Evolutionary conservation across 2,888 invertebrate species (phyloP), one percentile per base, ranked within the genome.

Genomic region (Ochropleura plecta): DNA sequence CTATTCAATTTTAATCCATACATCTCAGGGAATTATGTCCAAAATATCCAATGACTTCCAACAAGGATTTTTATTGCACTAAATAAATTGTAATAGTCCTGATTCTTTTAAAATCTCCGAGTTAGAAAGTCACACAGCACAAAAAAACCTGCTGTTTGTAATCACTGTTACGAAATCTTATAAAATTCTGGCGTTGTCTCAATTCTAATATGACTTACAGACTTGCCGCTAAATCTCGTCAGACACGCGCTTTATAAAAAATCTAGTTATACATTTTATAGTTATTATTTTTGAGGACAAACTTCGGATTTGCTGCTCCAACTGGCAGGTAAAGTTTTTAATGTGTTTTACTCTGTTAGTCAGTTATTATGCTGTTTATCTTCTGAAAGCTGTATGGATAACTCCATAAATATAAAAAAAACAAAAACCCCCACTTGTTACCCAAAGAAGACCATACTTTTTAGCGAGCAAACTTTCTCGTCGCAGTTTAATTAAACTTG

Each of bases 61-160:
- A 59, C 30, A 16, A 12, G 30, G 8, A 40, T 59, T 57, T 63
- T 20, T 46, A 20, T 46, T 63, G 20, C 20, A 55, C 55, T 20
- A 2, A 20, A 55, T 55, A 40, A 20, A 59, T 46, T 66, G 2
- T 8, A 55, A 70, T 48, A 51, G n/a, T 40, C 14, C 8, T 42
- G 46, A 44, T 57, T 59, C 48, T n/a, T 51, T 69, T 57, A 53
- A 66, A 80, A 70, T 55, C 12, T 55, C 49, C 72, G 18, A 68
- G 70, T 64, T 30, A 65, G 65, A 74, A 78, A 63, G 57, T 74
- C 20, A 59, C 16, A 55, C n/a, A 71, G 65, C 48, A 40, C 51
- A 78, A 53, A 40, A 55, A 77, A 75, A 49, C 4, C 14, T 60
- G 42, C 30, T 64, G 5, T 60, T 70, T 49, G 9, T 57, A 68